These are phyloP conservation scores for Thunnus thynnus DNA, from an alignment of 2,113 vertebrate species.

Conservation along the genomic window DNA sequence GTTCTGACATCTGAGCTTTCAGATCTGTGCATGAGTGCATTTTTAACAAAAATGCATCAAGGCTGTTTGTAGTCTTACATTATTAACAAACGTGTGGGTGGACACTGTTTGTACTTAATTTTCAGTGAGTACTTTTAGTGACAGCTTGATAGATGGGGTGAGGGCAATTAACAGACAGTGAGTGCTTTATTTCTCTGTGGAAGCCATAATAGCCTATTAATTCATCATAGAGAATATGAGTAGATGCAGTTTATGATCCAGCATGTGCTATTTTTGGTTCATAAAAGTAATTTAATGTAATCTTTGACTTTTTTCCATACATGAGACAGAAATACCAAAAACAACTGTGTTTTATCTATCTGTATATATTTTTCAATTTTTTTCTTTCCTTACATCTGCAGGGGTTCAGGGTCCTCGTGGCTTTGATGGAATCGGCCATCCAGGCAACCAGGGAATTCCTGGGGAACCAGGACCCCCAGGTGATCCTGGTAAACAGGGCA, in stretches of 20 bases:
- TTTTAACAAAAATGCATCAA: conserved; percentile 17
- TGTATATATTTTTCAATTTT: neutral
- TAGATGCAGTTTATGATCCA: conserved; percentile 20
- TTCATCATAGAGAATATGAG: neutral
- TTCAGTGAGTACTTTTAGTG: neutral
- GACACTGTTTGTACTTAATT: neutral
- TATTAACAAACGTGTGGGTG: conserved; percentile 18
- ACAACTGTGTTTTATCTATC: neutral
- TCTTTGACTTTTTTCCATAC: neutral
- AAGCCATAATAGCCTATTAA: neutral
- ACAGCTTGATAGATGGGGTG: neutral
- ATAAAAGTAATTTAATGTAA: neutral
- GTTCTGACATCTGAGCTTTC: conserved; percentile 22
- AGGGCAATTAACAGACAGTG: conserved; percentile 1
- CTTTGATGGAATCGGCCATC: conserved; percentile 81
- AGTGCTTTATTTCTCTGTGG: neutral
- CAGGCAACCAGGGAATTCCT: conserved; percentile 81
- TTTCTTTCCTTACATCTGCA: conserved; percentile 40
- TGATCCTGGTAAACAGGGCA: conserved; percentile 81
- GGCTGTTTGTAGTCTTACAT: conserved; percentile 23
- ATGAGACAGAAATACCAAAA: neutral
- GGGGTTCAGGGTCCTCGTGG: conserved; percentile 84
- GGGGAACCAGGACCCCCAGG: conserved; percentile 83
- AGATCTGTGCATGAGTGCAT: neutral
- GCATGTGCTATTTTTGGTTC: conserved; percentile 1